phyloP scores from a whole-genome alignment of 2,797 vertebrate genomes.

The Holocentrus rufus region DNA sequence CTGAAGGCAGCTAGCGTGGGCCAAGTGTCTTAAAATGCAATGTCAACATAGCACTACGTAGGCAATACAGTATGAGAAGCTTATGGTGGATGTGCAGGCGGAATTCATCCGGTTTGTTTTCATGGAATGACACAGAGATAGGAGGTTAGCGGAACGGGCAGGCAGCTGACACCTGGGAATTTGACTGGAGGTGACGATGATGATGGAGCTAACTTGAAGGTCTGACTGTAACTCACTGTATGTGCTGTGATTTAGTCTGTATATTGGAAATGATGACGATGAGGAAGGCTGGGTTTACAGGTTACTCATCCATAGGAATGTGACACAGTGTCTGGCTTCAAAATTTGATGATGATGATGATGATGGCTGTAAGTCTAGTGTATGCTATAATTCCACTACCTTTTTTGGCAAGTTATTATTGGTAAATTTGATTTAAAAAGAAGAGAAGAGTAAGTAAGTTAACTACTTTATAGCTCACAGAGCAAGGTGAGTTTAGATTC shows the following conservation, averaged over 20 bases:
- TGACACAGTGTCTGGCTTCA: background rate
- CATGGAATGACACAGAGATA: background rate
- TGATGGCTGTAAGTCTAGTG: background rate
- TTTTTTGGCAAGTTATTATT: background rate
- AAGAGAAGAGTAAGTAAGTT: too few relatives aligned
- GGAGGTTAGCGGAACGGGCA: background rate
- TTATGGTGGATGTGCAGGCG: background rate
- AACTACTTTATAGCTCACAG: background rate
- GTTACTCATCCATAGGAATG: background rate
- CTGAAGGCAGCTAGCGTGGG: conserved; percentile 44
- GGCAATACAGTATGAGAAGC: background rate
- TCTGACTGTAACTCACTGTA: background rate
- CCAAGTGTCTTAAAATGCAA: conserved; percentile 8
- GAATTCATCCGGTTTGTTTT: background rate
- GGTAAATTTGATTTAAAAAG: too few relatives aligned
- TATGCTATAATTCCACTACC: background rate
- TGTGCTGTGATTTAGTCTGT: background rate
- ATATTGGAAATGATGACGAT: background rate
- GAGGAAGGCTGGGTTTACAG: too few relatives aligned
- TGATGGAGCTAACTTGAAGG: conserved; percentile 1
- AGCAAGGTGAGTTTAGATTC: background rate
- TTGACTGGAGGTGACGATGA: too few relatives aligned
- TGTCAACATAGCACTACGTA: conserved; percentile 32
- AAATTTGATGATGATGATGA: conserved; percentile 1
- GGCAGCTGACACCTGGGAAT: conserved; percentile 11